These are phyloP conservation scores for Pammene fasciana DNA, from an alignment of 2,888 invertebrate genomes.

Conservation along the genomic window DNA sequence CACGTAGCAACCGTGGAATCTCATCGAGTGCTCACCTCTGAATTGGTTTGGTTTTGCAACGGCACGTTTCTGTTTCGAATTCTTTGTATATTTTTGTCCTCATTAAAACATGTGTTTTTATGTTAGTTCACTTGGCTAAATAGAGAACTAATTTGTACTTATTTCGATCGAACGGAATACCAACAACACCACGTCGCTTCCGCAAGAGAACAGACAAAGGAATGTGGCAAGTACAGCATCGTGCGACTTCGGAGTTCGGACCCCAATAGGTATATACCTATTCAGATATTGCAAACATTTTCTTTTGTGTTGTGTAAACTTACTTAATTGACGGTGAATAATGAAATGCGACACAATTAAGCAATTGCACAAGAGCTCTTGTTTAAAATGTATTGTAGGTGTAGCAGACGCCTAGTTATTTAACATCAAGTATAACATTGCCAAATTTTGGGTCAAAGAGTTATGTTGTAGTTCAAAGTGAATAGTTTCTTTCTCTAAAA, in stretches of 20 bases:
- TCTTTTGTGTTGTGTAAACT: background rate
- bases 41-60: conserved; percentile 34
- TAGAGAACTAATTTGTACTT: conserved; percentile 49
- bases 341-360: conserved; percentile 6
- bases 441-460: no score
- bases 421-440: no score
- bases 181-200: conserved; percentile 38
- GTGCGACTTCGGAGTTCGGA: background rate
- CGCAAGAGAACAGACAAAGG: conserved; percentile 11
- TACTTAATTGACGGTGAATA: conserved; percentile 16
- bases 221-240: conserved; percentile 14
- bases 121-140: conserved; percentile 51
- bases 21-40: conserved; percentile 30
- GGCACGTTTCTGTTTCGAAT: conserved; percentile 26
- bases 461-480: no score
- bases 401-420: background rate
- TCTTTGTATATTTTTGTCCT: conserved; percentile 41
- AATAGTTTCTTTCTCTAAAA: no score
- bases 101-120: conserved; percentile 54
- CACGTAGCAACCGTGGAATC: conserved; percentile 13
- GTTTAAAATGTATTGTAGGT: background rate
- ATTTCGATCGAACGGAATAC: conserved; percentile 48
- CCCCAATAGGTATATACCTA: background rate
- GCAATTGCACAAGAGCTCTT: background rate
- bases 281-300: conserved; percentile 26